These are phyloP conservation scores for Drosophila bipectinata DNA, from an alignment of 1,140 invertebrate genomes.

Conservation along the genomic window DNA sequence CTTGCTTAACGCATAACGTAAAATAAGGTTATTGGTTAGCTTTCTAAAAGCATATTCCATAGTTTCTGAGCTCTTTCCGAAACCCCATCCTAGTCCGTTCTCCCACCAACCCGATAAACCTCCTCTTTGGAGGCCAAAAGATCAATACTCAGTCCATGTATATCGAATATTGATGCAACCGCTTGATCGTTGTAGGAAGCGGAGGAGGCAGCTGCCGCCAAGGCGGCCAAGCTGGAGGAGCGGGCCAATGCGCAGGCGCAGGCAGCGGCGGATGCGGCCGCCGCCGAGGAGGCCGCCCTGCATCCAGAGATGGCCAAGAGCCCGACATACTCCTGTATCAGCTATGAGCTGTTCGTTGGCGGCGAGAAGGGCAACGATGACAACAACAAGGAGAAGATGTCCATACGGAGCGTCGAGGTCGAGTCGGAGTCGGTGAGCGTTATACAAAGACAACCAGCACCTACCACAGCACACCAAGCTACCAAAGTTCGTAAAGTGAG, in stretches of 20 bases:
- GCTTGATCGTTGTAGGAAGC: slow-evolving; percentile 88
- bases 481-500: slow-evolving; percentile 94
- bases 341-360: slow-evolving; percentile 94
- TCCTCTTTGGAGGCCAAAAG: slow-evolving; percentile 14
- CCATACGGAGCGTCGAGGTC: slow-evolving; percentile 92
- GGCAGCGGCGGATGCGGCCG: slow-evolving; percentile 86
- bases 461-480: slow-evolving; percentile 85
- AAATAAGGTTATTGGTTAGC: too few relatives aligned
- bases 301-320: slow-evolving; percentile 90
- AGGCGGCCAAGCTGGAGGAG: slow-evolving; percentile 89
- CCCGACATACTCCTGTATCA: slow-evolving; percentile 94
- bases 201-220: slow-evolving; percentile 91
- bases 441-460: slow-evolving; percentile 88
- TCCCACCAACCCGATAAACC: not conserved
- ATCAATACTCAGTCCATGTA: slow-evolving; percentile 10
- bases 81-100: not conserved
- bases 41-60: not conserved
- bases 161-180: slow-evolving; percentile 15
- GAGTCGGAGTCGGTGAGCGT: slow-evolving; percentile 95
- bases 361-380: slow-evolving; percentile 94
- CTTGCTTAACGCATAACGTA: too few relatives aligned
- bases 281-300: slow-evolving; percentile 86
- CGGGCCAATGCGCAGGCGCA: slow-evolving; percentile 88
- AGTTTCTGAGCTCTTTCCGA: not conserved
- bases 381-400: slow-evolving; percentile 95